Base-by-base conservation (phyloP, 2,888 invertebrate genomes). In the Drosophila formosana region DNA sequence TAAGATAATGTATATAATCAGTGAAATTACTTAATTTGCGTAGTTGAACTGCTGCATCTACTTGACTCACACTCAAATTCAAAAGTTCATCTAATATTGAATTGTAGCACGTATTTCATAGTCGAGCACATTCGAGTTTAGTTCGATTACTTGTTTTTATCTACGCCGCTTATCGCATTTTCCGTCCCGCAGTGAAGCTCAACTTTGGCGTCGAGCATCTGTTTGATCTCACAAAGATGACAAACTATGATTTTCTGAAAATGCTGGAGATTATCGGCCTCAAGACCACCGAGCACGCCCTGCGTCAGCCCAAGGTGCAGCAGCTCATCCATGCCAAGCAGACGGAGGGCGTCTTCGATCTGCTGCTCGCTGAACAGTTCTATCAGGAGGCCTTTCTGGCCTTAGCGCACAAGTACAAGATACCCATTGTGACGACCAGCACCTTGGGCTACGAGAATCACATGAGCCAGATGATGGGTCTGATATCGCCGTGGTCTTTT, bases 401-500 rank as follows among this genome's bases (percentile, higher is more conserved):
- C 0, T 69, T 93, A 23, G 90, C 92, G 0, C 80, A 91, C 23
- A 91, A 92, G 56, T 92, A 92, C 67, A 89, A 92, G 25, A 90
- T 92, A 7, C 93, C 93, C 0, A 79, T 93, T 13, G 89, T 93
- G 1, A 89, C 92, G 1, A 86, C 91, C 2, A 89, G 90, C 51
- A 93, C 93, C 0, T 68, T 93, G 39, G 93, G 93, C n/a, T 91
- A 92, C 45, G 92, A 91, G 55, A 89, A 91, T 43, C 93, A 92
- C 87, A 92, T 93, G 77, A 93, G 93, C 58, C 91, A 92, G 50
- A 91, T 92, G 67, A 92, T 93, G 89, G 94, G 93, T 1, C 89
- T 93, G 52, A 92, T 94, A 2, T 89, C 91, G 0, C 93, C 93
- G 0, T 92, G 92, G 82, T 93, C 94, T 0, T 93, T 93, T 82